phyloP scores from a whole-genome alignment of 2,797 vertebrate species.

The Sebastes oblongus region DNA sequence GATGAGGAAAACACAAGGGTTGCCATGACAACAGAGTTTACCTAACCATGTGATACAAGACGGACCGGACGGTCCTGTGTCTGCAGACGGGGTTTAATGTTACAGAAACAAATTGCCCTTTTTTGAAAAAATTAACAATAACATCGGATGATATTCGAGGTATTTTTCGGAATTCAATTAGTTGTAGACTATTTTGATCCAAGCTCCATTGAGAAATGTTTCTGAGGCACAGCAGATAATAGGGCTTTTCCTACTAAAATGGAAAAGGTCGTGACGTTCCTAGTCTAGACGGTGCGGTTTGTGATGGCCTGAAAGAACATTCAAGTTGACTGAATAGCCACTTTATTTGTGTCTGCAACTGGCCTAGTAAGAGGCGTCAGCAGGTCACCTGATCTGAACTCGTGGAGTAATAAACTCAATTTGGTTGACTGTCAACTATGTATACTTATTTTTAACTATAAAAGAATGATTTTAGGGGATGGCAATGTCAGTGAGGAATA shows the following conservation, averaged over 20 bases:
- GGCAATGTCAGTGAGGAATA: neutral
- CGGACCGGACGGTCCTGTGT: neutral
- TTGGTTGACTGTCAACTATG: neutral
- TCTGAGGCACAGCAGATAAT: neutral
- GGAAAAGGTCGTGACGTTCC: neutral
- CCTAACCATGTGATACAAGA: constrained; percentile 13
- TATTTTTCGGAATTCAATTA: neutral
- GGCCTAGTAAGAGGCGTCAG: neutral
- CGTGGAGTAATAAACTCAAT: neutral
- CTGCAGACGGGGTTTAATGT: neutral
- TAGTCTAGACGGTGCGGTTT: neutral
- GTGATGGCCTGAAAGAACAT: neutral
- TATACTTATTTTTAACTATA: neutral
- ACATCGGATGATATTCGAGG: neutral
- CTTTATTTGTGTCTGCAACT: neutral
- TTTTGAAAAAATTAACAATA: neutral
- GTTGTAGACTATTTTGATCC: neutral
- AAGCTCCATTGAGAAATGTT: neutral
- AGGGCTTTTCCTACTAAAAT: neutral
- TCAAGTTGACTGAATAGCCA: neutral
- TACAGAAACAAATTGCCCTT: neutral
- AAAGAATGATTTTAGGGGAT: neutral
- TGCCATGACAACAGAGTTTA: constrained; percentile 26
- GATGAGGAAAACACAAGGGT: constrained; percentile 31
- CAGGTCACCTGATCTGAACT: neutral